These are phyloP conservation scores for Ostrea edulis DNA, from an alignment of 1,140 invertebrate species.

Conservation along the genomic window DNA sequence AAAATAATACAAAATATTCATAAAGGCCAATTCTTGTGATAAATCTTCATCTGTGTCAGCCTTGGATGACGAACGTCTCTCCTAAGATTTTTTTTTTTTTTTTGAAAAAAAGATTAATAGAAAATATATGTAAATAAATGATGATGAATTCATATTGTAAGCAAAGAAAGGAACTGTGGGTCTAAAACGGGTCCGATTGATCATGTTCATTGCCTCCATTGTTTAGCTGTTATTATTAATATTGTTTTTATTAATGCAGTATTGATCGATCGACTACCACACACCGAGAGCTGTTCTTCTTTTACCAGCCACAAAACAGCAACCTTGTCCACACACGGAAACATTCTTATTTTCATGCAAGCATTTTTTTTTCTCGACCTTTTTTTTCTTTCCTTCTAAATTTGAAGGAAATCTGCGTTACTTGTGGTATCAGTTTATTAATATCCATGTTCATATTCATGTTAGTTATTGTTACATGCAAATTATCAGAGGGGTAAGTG, in stretches of 20 bases:
- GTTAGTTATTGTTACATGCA: too few relatives aligned
- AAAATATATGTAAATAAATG: slow-evolving; percentile 27
- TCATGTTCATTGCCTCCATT: neutral
- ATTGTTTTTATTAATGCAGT: neutral
- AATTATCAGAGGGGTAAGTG: too few relatives aligned
- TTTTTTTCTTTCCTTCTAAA: too few relatives aligned
- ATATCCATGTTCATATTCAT: too few relatives aligned
- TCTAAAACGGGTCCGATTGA: neutral
- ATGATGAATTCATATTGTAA: neutral
- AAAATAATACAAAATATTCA: too few relatives aligned
- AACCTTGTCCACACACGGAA: too few relatives aligned
- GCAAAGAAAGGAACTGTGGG: neutral
- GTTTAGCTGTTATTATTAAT: neutral
- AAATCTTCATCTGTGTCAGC: neutral
- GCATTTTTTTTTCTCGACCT: too few relatives aligned
- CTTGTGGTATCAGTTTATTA: too few relatives aligned
- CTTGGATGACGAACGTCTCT: neutral
- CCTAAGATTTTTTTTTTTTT: neutral
- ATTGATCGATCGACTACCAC: slow-evolving; percentile 15
- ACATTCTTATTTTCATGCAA: too few relatives aligned
- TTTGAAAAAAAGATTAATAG: neutral
- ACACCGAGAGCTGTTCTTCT: neutral
- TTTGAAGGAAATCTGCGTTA: too few relatives aligned
- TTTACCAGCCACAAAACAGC: too few relatives aligned
- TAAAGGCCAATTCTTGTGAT: neutral